A percentile compares a stretch with the other conserved stretches of the same genome.
These are phyloP conservation scores for Podilymbus podiceps DNA, from an alignment of 2,113 vertebrate genomes.

Conservation along the genomic window DNA sequence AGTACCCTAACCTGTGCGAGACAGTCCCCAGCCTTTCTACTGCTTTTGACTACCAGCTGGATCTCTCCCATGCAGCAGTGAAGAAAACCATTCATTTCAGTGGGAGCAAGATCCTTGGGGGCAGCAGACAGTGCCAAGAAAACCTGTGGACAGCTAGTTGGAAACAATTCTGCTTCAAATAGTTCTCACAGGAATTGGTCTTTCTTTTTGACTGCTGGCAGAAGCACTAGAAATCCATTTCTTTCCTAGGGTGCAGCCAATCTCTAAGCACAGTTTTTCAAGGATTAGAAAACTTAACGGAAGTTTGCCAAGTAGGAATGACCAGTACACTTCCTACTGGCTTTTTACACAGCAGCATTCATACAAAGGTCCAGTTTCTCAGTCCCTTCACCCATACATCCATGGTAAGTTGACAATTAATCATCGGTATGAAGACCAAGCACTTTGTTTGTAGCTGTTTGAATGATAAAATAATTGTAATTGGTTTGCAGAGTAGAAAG, in stretches of 20 bases:
- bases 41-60: not conserved
- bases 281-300: not conserved
- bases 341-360: not conserved
- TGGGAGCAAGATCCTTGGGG: not conserved
- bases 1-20: not conserved
- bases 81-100: not conserved
- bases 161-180: constrained; percentile 27
- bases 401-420: not conserved
- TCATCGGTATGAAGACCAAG: not conserved
- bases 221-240: not conserved
- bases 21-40: not conserved
- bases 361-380: not conserved
- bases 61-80: not conserved
- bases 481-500: not conserved
- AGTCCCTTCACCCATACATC: not conserved
- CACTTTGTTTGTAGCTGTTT: not conserved
- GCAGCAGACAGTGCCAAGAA: constrained; percentile 28
- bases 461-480: not conserved
- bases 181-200: not conserved
- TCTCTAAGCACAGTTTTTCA: not conserved
- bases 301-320: not conserved
- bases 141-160: constrained; percentile 26
- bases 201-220: not conserved
- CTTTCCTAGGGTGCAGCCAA: not conserved
- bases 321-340: not conserved